These are phyloP conservation scores for Petrocephalus zakoni DNA, from an alignment of 2,113 vertebrate genomes.

Conservation along the genomic window DNA sequence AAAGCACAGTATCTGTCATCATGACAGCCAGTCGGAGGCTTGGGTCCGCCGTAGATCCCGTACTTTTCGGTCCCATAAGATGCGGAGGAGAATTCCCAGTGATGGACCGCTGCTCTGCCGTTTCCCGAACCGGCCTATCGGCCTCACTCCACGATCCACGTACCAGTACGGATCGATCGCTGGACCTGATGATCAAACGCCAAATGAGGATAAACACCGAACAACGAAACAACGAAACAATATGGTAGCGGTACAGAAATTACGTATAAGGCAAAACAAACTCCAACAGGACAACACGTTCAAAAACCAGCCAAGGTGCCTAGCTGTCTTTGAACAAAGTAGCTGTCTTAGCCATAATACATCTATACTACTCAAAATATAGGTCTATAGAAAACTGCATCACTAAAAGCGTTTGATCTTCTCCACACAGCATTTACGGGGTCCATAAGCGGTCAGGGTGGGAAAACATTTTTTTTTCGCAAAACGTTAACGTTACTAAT, in stretches of 20 bases:
- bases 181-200: slow-evolving; percentile 62
- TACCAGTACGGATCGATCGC: slow-evolving; percentile 87
- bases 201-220: not conserved
- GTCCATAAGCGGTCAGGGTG: no score
- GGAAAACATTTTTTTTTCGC: no score
- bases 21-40: slow-evolving; percentile 57
- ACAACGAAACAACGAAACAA: not conserved
- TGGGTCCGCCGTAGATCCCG: slow-evolving; percentile 40
- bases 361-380: not conserved
- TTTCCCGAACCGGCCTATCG: slow-evolving; percentile 85
- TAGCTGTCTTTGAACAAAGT: not conserved
- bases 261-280: not conserved
- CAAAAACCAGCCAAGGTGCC: not conserved
- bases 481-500: no score
- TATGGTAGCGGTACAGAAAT: not conserved
- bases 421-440: not conserved
- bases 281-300: not conserved
- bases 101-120: slow-evolving; percentile 59
- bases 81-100: slow-evolving; percentile 55
- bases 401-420: not conserved
- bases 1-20: slow-evolving; percentile 28
- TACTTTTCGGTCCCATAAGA: slow-evolving; percentile 59
- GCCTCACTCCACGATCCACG: slow-evolving; percentile 76
- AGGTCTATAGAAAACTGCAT: not conserved
- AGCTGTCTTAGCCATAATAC: not conserved